Conservation (phyloP, 1,140 invertebrate species). For the Hestina assimilis region DNA sequence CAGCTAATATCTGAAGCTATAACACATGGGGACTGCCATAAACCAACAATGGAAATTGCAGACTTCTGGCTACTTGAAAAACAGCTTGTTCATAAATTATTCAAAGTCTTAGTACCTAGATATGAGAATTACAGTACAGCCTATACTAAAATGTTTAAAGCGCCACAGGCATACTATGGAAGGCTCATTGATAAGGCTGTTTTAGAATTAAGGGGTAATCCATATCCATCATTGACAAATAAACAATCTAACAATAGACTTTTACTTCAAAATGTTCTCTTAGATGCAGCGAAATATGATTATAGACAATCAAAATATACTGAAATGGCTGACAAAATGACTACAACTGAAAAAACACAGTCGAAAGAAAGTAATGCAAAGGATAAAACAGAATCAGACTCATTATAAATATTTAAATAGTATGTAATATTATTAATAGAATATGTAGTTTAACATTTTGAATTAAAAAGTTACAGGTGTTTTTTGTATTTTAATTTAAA, state of each 20-base stretch:
- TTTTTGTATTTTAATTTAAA: too few species aligned
- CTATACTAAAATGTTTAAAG: slow-evolving; percentile 86
- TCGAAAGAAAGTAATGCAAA: neutral
- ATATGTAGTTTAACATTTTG: too few species aligned
- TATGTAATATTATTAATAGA: too few species aligned
- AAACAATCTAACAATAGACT: slow-evolving; percentile 79
- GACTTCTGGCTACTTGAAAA: slow-evolving; percentile 94
- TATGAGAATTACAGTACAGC: slow-evolving; percentile 85
- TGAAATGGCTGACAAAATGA: slow-evolving; percentile 71
- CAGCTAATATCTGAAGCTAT: slow-evolving; percentile 94
- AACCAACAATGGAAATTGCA: slow-evolving; percentile 92
- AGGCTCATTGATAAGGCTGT: slow-evolving; percentile 78
- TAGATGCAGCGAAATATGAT: slow-evolving; percentile 86
- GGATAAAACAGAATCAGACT: slow-evolving; percentile 1
- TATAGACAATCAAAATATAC: slow-evolving; percentile 77
- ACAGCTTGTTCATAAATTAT: slow-evolving; percentile 93
- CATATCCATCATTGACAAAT: slow-evolving; percentile 81
- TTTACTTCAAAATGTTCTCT: slow-evolving; percentile 84
- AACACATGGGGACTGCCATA: slow-evolving; percentile 89
- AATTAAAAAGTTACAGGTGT: too few species aligned
- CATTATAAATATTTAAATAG: neutral
- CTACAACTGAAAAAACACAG: slow-evolving; percentile 35
- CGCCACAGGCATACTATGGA: slow-evolving; percentile 82
- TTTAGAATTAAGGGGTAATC: slow-evolving; percentile 89
- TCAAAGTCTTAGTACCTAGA: slow-evolving; percentile 93